Percentiles rank a stretch among this genome's conserved stretches.
phyloP scores from a whole-genome alignment of 2,888 invertebrate species.

The Trimorus sp. region DNA sequence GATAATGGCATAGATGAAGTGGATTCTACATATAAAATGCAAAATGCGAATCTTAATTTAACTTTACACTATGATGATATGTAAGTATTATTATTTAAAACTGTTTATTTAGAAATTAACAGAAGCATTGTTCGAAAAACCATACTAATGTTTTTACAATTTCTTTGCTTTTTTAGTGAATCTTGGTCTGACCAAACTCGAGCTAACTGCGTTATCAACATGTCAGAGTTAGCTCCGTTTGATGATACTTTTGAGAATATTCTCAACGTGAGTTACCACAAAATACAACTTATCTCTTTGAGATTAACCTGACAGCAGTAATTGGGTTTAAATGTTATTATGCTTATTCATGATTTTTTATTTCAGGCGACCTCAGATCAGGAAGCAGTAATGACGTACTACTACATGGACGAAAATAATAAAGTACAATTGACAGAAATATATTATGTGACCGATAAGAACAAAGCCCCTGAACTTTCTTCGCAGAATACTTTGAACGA shows the following conservation, averaged over 20 bases:
- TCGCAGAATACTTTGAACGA: constrained; percentile 79
- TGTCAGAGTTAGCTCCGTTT: constrained; percentile 73
- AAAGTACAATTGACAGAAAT: constrained; percentile 95
- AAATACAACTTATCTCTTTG: no score
- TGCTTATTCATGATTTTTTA: constrained; percentile 76
- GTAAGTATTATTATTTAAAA: constrained; percentile 77
- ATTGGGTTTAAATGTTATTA: no score
- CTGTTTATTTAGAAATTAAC: neutral
- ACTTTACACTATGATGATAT: constrained; percentile 84
- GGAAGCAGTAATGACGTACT: constrained; percentile 94
- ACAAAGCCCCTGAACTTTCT: constrained; percentile 74
- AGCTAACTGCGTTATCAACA: constrained; percentile 77
- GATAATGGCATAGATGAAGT: constrained; percentile 79
- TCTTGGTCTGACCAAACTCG: constrained; percentile 74
- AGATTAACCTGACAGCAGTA: no score
- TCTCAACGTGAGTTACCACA: constrained; percentile 81
- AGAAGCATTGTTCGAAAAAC: neutral
- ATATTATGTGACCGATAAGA: constrained; percentile 91
- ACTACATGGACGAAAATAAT: constrained; percentile 94
- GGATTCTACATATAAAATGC: constrained; percentile 79
- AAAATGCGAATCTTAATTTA: constrained; percentile 85
- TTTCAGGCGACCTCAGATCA: constrained; percentile 91
- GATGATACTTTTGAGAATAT: constrained; percentile 84
- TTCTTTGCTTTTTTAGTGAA: constrained; percentile 70
- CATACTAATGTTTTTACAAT: neutral